phyloP scores from a whole-genome alignment of 2,888 invertebrate species.

The Ichneumoninae sp. region DNA sequence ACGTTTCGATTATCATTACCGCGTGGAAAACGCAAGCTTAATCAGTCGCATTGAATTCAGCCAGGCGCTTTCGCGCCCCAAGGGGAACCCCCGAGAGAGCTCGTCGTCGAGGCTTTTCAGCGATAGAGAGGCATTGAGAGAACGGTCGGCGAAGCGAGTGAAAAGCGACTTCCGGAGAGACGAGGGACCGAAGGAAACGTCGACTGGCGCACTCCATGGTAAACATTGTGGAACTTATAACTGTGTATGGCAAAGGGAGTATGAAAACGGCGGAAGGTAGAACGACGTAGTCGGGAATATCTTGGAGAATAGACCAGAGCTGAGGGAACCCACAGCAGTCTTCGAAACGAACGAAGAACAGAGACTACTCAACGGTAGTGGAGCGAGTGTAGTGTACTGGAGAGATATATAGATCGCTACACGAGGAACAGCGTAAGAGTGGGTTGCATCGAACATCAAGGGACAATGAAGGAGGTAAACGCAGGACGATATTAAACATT shows the following conservation, averaged over 20 bases:
- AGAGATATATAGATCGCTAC: constrained; percentile 7
- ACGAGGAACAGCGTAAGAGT: constrained; percentile 1
- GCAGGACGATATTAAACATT: constrained; percentile 62
- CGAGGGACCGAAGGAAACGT: constrained; percentile 29
- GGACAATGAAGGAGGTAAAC: constrained; percentile 12
- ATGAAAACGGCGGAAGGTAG: constrained; percentile 28
- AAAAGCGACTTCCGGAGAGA: constrained; percentile 33
- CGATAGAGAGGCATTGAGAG: constrained; percentile 8
- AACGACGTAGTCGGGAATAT: constrained; percentile 6
- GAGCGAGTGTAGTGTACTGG: neutral
- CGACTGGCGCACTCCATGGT: constrained; percentile 1
- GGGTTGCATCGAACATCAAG: constrained; percentile 12
- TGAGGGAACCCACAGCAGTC: neutral
- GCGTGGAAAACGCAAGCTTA: constrained; percentile 26
- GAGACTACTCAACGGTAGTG: neutral
- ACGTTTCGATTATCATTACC: constrained; percentile 62
- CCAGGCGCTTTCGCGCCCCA: constrained; percentile 18
- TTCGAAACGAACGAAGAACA: neutral
- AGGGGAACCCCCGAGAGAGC: neutral
- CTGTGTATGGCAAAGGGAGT: neutral
- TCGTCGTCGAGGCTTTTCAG: constrained; percentile 12
- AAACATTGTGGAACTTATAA: neutral
- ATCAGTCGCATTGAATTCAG: constrained; percentile 55
- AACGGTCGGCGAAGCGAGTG: neutral
- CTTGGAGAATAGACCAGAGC: constrained; percentile 28